These are phyloP conservation scores for Cepphus grylle DNA, from an alignment of 2,113 vertebrate genomes.

Conservation along the genomic window DNA sequence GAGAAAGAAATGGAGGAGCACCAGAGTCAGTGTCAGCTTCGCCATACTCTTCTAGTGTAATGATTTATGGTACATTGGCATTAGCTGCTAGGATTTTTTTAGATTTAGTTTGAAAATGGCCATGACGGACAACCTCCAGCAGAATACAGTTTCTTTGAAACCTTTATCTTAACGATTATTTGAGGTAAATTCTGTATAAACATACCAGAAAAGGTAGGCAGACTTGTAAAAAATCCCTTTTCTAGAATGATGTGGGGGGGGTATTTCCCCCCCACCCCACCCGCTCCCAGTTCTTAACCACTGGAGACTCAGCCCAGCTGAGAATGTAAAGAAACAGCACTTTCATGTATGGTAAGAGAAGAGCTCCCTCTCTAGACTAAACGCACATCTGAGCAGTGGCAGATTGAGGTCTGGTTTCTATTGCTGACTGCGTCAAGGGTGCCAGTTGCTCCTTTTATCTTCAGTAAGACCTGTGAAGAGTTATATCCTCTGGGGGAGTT, in stretches of 20 bases:
- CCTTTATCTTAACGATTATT: neutral
- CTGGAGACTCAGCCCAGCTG: neutral
- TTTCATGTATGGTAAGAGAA: neutral
- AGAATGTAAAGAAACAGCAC: neutral
- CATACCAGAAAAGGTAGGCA: neutral
- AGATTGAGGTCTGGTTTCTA: neutral
- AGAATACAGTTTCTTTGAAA: neutral
- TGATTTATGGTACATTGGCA: neutral
- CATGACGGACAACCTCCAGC: neutral
- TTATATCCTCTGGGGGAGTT: neutral
- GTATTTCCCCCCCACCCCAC: neutral
- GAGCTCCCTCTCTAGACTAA: neutral
- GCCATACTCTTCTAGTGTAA: neutral
- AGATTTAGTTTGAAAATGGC: neutral
- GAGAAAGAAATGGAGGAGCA: neutral
- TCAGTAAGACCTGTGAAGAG: neutral
- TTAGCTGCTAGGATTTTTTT: neutral
- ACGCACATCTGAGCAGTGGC: neutral
- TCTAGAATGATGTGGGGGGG: neutral
- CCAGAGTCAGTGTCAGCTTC: neutral
- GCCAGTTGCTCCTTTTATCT: neutral
- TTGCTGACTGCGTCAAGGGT: neutral
- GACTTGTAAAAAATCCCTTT: neutral
- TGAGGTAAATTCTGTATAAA: neutral
- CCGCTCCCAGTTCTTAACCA: neutral